Base-by-base conservation (phyloP, 2,113 vertebrate genomes). In the Mustela nigripes region DNA sequence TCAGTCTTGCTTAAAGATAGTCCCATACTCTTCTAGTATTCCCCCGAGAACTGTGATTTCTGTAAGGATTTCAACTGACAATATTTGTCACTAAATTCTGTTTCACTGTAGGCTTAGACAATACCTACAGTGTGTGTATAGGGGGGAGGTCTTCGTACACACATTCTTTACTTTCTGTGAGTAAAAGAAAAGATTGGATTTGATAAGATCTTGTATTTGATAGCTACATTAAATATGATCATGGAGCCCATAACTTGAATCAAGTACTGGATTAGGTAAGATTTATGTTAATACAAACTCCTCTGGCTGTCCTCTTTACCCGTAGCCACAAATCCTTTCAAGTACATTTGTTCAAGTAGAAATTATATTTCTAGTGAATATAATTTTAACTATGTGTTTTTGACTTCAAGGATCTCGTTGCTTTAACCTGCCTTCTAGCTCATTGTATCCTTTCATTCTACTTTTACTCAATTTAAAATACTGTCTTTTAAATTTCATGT, bases 261-360 rank as follows among this genome's bases (percentile, higher is more conserved):
- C 91, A 96, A 94, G 89, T 83, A 85, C 36, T 92, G 45, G 74
- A 93, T 96, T 96, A 96, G 87, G 3, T 71, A 95, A 94, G 97
- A 94, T 96, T 90, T 92, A 87, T 90, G 81, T 85, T 84, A 95
- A 96, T 84, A 60, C 93, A 95, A 62, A 26, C 10, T 39, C 42
- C 76, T 84, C 14, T 89, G 19, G 5, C 48, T 94, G n/a, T 7
- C 58, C 45, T 92, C 58, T 89, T 78, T 78, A 62, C 74, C 21
- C 62, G 39, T 31, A 76, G 15, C 62, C 80, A 86, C 73, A 97
- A 94, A 93, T 93, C 56, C 48, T 92, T 89, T 95, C 74, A 91
- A 97, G 74, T 84, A 74, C 31, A 9, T 42, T 78, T 62, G 42
- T 94, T 96, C 94, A 84, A 50, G 48, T 95, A 6, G 21, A 96